A percentile compares a stretch with the other conserved stretches of the same genome.
phyloP scores from a whole-genome alignment of 2,113 vertebrate species.

The Phodopus roborovskii region DNA sequence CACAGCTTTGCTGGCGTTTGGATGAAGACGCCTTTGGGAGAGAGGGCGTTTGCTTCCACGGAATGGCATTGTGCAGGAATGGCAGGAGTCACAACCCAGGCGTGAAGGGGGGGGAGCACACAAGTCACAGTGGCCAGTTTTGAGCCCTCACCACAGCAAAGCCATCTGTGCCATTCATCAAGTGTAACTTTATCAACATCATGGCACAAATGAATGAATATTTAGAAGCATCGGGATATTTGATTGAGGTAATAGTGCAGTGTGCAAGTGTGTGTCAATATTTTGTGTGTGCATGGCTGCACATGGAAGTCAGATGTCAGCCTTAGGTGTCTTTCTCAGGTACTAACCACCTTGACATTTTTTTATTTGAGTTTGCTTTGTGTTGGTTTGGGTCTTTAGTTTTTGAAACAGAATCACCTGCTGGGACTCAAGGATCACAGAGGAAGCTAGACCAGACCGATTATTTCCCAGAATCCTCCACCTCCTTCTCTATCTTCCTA shows the following conservation, averaged over 20 bases:
- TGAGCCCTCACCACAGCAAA: not conserved
- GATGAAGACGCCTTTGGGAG: not conserved
- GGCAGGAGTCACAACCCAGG: not conserved
- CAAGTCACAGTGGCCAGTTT: not conserved
- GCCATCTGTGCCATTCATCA: not conserved
- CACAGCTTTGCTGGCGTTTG: conserved; percentile 57
- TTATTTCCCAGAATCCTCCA: not conserved
- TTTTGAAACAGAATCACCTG: not conserved
- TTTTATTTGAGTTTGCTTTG: not conserved
- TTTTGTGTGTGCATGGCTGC: not conserved
- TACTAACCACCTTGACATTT: not conserved
- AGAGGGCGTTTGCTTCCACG: not conserved
- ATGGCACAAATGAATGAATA: not conserved
- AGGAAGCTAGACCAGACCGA: not conserved
- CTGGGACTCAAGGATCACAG: not conserved
- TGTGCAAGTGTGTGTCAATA: not conserved
- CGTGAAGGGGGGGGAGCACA: accelerated
- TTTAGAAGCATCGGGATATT: not conserved
- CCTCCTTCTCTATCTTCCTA: not conserved
- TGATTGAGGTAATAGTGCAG: too few relatives aligned
- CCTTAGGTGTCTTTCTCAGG: not conserved
- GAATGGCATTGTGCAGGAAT: not conserved
- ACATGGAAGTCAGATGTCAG: not conserved
- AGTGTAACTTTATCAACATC: not conserved
- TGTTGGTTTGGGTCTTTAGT: not conserved